Evolutionary conservation across 2,888 invertebrate genomes (phyloP).

Genomic region (Eupithecia exiguata): DNA sequence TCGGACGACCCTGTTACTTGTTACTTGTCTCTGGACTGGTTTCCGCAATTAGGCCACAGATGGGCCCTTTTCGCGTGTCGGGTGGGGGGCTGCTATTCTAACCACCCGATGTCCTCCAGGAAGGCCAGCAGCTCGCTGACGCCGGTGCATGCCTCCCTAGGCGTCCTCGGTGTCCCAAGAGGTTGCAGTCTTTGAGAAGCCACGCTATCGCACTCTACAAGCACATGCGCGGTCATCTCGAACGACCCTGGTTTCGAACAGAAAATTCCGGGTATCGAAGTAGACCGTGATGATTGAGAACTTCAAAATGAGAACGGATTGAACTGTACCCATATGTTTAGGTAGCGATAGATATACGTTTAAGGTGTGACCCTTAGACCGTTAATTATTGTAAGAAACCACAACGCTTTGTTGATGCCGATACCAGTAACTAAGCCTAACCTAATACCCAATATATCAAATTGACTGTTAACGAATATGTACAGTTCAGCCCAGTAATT

Average conservation of each 20-base stretch:
- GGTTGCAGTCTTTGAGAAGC: no score
- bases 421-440: not conserved
- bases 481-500: slow-evolving; percentile 1
- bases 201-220: no score
- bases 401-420: not conserved
- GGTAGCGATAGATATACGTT: not conserved
- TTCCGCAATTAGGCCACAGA: no score
- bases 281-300: not conserved
- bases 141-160: no score
- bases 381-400: not conserved
- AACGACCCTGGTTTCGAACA: no score
- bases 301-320: not conserved
- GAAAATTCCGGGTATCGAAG: not conserved
- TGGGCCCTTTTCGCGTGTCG: no score
- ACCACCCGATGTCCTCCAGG: no score
- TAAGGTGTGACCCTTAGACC: not conserved
- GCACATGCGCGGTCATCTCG: no score
- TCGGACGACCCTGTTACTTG: not conserved
- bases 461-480: slow-evolving; percentile 17
- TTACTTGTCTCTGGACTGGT: no score
- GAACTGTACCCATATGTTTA: not conserved
- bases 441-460: not conserved
- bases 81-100: no score
- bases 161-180: no score
- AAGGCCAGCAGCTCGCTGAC: no score